phyloP scores from a whole-genome alignment of 2,797 vertebrate genomes.

The Tragelaphus oryx region DNA sequence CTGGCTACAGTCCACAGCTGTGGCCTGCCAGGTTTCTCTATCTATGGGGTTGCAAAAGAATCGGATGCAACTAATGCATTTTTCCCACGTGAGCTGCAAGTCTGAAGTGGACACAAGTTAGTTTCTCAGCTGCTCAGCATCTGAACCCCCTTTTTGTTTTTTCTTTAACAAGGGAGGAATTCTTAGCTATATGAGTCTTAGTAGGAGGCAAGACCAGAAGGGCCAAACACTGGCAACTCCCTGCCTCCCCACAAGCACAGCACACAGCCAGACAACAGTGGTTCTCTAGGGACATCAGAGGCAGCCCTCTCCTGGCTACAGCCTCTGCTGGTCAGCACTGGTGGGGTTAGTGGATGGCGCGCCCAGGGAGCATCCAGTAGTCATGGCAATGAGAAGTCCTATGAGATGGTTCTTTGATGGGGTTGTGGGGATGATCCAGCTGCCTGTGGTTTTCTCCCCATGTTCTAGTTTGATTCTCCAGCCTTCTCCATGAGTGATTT shows the following conservation, averaged over 20 bases:
- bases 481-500: neutral
- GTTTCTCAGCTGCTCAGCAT: neutral
- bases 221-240: neutral
- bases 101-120: neutral
- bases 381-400: neutral
- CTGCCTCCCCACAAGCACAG: neutral
- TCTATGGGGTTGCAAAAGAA: neutral
- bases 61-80: neutral
- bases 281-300: neutral
- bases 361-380: neutral
- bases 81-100: neutral
- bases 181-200: neutral
- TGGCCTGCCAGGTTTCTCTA: neutral
- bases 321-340: neutral
- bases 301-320: neutral
- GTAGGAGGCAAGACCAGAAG: neutral
- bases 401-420: neutral
- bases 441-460: neutral
- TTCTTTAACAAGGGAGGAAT: neutral
- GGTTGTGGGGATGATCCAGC: neutral
- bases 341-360: fast-evolving
- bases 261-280: neutral
- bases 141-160: neutral
- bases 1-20: neutral
- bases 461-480: neutral